These are phyloP conservation scores for Thalassophryne amazonica DNA, from an alignment of 2,797 vertebrate species.

Conservation along the genomic window DNA sequence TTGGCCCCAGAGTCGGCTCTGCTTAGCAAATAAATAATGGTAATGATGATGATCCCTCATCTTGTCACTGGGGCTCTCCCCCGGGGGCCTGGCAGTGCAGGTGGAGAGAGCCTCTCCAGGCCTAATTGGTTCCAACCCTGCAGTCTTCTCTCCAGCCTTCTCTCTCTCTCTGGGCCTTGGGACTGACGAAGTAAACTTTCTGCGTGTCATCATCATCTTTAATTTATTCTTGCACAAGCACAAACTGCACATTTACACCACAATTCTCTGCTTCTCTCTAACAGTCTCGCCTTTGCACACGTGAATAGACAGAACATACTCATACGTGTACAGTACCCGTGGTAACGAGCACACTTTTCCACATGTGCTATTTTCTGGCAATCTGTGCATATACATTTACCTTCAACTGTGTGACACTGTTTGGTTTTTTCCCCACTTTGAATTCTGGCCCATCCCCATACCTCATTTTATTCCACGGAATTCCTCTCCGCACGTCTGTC, in stretches of 20 bases:
- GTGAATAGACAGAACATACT: slow-evolving; percentile 5
- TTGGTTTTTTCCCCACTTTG: too few relatives aligned
- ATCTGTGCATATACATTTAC: slow-evolving; percentile 29
- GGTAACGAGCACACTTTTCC: slow-evolving; percentile 15
- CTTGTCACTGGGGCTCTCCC: slow-evolving; percentile 77
- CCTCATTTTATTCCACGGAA: slow-evolving; percentile 34
- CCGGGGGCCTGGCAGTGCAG: slow-evolving; percentile 67
- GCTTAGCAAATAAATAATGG: slow-evolving; percentile 86
- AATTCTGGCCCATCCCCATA: slow-evolving; percentile 5
- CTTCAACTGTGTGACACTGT: slow-evolving; percentile 29
- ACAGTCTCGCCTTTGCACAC: background rate
- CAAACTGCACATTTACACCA: slow-evolving; percentile 33
- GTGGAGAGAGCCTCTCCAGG: slow-evolving; percentile 68
- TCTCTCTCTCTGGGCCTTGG: slow-evolving; percentile 35
- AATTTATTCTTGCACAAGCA: slow-evolving; percentile 31
- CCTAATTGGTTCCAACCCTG: slow-evolving; percentile 82
- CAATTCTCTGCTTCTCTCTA: slow-evolving; percentile 8
- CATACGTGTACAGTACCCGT: slow-evolving; percentile 5
- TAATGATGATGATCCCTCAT: slow-evolving; percentile 86
- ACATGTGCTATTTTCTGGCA: slow-evolving; percentile 17
- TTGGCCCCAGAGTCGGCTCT: slow-evolving; percentile 78
- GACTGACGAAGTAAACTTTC: slow-evolving; percentile 46
- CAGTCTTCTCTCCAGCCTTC: slow-evolving; percentile 72
- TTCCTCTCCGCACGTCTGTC: too few relatives aligned
- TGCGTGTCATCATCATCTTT: slow-evolving; percentile 33